Percentiles rank a stretch among this genome's conserved stretches.
These are phyloP conservation scores for Embidobia sp. DNA, from an alignment of 2,888 invertebrate genomes.

Conservation along the genomic window DNA sequence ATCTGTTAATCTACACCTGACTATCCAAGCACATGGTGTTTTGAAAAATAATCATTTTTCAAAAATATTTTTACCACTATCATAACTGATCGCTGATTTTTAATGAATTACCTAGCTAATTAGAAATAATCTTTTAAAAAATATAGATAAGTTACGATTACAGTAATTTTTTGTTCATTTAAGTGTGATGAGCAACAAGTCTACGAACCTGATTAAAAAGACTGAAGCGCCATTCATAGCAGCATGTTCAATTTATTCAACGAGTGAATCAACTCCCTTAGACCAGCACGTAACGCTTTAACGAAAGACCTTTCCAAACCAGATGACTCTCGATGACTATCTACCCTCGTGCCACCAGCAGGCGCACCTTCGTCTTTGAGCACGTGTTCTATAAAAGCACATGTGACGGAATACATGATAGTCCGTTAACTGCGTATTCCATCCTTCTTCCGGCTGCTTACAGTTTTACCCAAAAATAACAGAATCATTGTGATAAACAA, in stretches of 20 bases:
- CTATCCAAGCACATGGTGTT: constrained; percentile 31
- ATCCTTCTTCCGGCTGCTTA: constrained; percentile 51
- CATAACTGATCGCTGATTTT: too few relatives aligned
- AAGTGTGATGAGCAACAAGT: background rate
- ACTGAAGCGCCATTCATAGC: constrained; percentile 62
- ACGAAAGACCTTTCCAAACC: constrained; percentile 66
- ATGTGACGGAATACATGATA: constrained; percentile 65
- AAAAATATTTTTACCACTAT: too few relatives aligned
- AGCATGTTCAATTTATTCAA: constrained; percentile 78
- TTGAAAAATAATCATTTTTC: too few relatives aligned
- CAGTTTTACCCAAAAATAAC: background rate
- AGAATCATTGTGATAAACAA: constrained; percentile 45
- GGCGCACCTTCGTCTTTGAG: constrained; percentile 74
- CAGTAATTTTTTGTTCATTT: too few relatives aligned
- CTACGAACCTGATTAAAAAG: constrained; percentile 25
- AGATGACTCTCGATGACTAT: constrained; percentile 81
- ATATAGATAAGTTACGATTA: too few relatives aligned
- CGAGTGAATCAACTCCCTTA: constrained; percentile 76
- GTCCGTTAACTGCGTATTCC: constrained; percentile 57
- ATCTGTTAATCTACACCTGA: constrained; percentile 38
- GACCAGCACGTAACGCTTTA: constrained; percentile 69
- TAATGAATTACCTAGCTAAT: too few relatives aligned
- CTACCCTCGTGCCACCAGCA: constrained; percentile 80
- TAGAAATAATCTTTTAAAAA: too few relatives aligned
- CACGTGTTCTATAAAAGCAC: constrained; percentile 72